Conservation (phyloP, 2,888 invertebrate genomes). For the Autographa pulchrina region DNA sequence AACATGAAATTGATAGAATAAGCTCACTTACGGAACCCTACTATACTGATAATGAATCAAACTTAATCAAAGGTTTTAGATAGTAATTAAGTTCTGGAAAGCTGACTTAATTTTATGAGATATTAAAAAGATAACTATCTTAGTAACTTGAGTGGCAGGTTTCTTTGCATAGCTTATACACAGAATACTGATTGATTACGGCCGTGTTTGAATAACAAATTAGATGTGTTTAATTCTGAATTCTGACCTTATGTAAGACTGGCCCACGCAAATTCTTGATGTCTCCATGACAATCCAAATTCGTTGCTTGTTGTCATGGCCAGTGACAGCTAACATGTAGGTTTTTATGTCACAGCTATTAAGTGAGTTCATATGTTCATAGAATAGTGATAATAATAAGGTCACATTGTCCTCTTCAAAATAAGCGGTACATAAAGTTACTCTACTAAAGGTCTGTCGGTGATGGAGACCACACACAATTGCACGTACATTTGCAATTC, state of each 20-base stretch:
- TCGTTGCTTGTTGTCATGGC: conserved; percentile 37
- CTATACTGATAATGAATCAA: conserved; percentile 12
- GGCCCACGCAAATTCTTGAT: conserved; percentile 54
- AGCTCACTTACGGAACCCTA: neutral
- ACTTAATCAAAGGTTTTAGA: conserved; percentile 8
- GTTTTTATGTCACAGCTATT: conserved; percentile 11
- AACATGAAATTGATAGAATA: no score
- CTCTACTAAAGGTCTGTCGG: no score
- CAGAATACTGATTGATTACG: conserved; percentile 55
- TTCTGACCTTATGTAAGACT: conserved; percentile 48
- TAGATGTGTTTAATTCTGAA: conserved; percentile 47
- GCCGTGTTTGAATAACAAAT: conserved; percentile 55
- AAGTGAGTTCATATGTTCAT: no score
- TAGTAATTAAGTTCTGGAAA: conserved; percentile 16
- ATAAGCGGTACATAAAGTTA: no score
- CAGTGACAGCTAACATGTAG: conserved; percentile 20
- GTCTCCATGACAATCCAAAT: conserved; percentile 33
- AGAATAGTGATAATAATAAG: no score
- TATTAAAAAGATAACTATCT: conserved; percentile 51
- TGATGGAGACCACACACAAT: neutral
- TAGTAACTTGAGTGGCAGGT: conserved; percentile 37
- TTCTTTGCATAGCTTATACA: conserved; percentile 33
- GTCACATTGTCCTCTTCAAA: no score
- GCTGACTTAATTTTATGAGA: conserved; percentile 31
- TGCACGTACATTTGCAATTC: neutral